Conservation (phyloP, 2,113 vertebrate genomes). For the Rattus rattus region DNA sequence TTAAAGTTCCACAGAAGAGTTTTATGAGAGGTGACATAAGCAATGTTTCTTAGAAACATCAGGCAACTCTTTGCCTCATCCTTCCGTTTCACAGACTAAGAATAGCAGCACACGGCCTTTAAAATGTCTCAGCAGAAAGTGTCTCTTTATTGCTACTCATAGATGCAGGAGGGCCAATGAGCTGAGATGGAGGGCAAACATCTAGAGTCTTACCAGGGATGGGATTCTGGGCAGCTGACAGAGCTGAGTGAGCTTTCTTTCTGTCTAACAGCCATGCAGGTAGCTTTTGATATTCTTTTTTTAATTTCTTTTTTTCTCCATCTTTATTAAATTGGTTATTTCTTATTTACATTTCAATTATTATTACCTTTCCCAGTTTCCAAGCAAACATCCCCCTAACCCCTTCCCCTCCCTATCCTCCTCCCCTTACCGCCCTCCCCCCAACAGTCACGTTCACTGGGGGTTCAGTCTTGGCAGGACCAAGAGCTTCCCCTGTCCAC, state of each 20-base stretch:
- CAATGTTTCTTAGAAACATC: not conserved
- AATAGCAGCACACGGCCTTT: slow-evolving; percentile 28
- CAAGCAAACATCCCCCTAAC: too few relatives aligned
- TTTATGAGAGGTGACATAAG: slow-evolving; percentile 11
- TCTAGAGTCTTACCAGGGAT: not conserved
- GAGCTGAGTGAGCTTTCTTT: not conserved
- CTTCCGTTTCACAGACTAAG: not conserved
- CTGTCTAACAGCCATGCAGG: not conserved
- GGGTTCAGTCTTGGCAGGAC: too few relatives aligned
- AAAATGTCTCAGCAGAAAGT: not conserved
- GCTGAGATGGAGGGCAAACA: not conserved
- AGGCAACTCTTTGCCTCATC: not conserved
- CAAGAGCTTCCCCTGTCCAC: too few relatives aligned
- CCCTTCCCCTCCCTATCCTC: too few relatives aligned
- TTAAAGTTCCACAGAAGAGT: not conserved
- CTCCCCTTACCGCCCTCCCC: too few relatives aligned
- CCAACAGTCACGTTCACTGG: too few relatives aligned
- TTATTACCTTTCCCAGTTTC: too few relatives aligned
- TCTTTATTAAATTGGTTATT: not conserved
- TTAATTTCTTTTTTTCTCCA: not conserved
- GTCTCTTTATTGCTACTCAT: not conserved
- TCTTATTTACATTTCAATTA: too few relatives aligned
- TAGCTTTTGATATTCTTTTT: not conserved
- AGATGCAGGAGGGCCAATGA: not conserved
- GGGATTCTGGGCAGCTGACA: not conserved